Evolutionary conservation across 2,888 invertebrate species (phyloP).

Genomic region (Coelogynopora nodosa): DNA sequence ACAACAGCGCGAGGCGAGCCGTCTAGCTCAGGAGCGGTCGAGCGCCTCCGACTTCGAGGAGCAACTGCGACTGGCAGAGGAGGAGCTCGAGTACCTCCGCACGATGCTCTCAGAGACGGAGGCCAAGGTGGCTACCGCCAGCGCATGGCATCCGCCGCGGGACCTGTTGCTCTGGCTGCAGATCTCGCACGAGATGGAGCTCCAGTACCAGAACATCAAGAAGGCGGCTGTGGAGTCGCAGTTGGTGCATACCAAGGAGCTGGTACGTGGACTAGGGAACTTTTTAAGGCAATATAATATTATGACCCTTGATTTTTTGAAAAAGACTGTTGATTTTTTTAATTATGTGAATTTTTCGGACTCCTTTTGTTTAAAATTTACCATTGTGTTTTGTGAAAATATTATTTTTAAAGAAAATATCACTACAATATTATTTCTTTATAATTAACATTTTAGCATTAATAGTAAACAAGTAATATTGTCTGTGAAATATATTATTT

Average conservation of each 20-base stretch:
- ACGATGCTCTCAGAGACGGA: neutral
- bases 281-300: no score
- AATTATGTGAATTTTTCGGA: no score
- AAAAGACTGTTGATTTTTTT: no score
- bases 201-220: constrained; percentile 77
- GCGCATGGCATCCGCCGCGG: constrained; percentile 81
- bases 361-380: neutral
- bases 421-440: no score
- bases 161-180: constrained; percentile 86
- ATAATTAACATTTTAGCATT: no score
- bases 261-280: no score
- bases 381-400: no score
- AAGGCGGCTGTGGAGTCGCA: constrained; percentile 75
- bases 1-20: constrained; percentile 6
- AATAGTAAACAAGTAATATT: no score
- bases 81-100: neutral
- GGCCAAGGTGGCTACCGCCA: constrained; percentile 71
- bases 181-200: constrained; percentile 85
- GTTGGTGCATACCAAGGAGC: constrained; percentile 69
- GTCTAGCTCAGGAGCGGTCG: constrained; percentile 14
- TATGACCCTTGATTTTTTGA: no score
- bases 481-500: neutral
- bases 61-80: neutral
- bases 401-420: no score
- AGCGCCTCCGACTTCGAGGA: constrained; percentile 1